Percentiles rank a stretch among this genome's conserved stretches.
Conservation (phyloP, 2,797 vertebrate genomes). For the Heliangelus exortis region DNA sequence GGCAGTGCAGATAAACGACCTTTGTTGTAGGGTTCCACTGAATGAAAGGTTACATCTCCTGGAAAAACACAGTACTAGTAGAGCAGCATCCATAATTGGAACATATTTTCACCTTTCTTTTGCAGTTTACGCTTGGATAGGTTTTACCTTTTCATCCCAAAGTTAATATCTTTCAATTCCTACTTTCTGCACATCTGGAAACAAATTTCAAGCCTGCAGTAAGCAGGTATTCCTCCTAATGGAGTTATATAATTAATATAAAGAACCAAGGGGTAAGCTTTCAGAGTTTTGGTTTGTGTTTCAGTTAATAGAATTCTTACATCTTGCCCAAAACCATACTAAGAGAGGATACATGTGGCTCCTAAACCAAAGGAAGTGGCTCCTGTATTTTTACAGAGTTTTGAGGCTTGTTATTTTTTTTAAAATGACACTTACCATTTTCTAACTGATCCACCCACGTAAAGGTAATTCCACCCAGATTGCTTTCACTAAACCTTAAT, state of each 20-base stretch:
- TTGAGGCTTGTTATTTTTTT: not conserved
- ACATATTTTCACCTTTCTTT: not conserved
- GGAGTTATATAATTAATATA: not conserved
- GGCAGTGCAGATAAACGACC: slow-evolving; percentile 90
- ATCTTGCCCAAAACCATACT: not conserved
- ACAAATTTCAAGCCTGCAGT: not conserved
- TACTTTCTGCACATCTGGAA: not conserved
- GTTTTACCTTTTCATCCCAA: not conserved
- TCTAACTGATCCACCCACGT: slow-evolving; percentile 94
- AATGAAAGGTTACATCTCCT: slow-evolving; percentile 93
- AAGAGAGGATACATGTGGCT: not conserved
- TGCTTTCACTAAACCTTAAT: slow-evolving; percentile 95
- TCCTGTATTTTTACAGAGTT: not conserved
- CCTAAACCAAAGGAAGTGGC: not conserved
- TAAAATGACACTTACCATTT: slow-evolving; percentile 81
- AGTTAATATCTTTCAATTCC: not conserved
- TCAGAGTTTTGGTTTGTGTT: not conserved
- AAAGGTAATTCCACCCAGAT: slow-evolving; percentile 96
- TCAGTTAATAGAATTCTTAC: not conserved
- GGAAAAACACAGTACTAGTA: slow-evolving; percentile 12
- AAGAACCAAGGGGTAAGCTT: not conserved
- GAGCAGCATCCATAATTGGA: not conserved
- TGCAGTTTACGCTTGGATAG: not conserved
- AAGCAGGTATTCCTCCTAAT: not conserved
- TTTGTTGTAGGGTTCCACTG: slow-evolving; percentile 97